Conservation (phyloP, 1,140 invertebrate species). For the Ylistrum balloti region DNA sequence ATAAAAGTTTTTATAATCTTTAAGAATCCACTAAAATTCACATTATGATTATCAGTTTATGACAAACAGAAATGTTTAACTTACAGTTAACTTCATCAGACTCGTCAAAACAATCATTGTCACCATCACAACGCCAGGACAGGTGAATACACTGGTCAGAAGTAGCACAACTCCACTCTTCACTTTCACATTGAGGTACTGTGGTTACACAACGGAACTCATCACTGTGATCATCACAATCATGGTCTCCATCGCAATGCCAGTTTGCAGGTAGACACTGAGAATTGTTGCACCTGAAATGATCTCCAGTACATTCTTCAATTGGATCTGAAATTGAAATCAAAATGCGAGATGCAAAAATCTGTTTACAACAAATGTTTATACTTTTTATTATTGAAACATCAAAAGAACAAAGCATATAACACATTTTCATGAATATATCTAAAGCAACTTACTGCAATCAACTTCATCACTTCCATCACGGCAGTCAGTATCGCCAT, state of each 20-base stretch:
- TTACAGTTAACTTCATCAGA: conserved; percentile 83
- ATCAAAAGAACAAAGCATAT: neutral
- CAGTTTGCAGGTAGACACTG: conserved; percentile 62
- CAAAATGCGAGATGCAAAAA: neutral
- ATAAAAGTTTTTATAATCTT: no score
- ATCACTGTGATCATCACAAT: conserved; percentile 71
- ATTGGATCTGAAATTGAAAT: neutral
- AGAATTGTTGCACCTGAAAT: conserved; percentile 63
- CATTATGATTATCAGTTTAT: no score
- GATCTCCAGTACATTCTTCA: conserved; percentile 48
- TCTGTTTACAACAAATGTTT: neutral
- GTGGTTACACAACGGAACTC: conserved; percentile 58
- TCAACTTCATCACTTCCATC: conserved; percentile 48
- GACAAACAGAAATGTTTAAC: neutral
- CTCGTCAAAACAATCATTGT: conserved; percentile 83
- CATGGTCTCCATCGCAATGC: conserved; percentile 68
- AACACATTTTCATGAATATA: neutral
- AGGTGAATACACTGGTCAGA: conserved; percentile 90
- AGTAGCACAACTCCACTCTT: conserved; percentile 56
- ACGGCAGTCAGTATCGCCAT: conserved; percentile 50
- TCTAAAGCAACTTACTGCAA: conserved; percentile 53
- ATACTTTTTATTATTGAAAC: neutral
- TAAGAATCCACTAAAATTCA: no score
- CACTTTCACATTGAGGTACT: conserved; percentile 35
- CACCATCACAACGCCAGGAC: conserved; percentile 88